Evolutionary conservation across 2,888 invertebrate genomes (phyloP).

Genomic region (Masnerella sp.): DNA sequence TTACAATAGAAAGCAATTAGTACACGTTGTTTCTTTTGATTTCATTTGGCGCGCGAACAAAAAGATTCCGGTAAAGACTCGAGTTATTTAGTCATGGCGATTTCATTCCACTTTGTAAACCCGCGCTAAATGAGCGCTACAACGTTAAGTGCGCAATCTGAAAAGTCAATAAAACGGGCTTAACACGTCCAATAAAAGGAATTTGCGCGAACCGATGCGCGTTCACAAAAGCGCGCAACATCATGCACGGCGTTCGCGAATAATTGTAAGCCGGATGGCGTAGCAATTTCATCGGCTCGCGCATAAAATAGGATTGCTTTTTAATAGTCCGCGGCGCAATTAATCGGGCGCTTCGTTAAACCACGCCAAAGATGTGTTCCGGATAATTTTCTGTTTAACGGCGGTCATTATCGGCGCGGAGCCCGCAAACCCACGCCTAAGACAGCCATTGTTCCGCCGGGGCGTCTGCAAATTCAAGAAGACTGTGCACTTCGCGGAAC

Average conservation of each 20-base stretch:
- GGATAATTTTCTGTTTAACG: constrained; percentile 62
- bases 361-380: constrained; percentile 55
- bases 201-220: constrained; percentile 50
- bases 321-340: constrained; percentile 60
- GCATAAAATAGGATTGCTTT: constrained; percentile 60
- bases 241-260: constrained; percentile 34
- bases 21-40: not conserved
- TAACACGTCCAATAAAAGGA: constrained; percentile 54
- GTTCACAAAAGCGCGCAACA: constrained; percentile 42
- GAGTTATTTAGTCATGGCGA: constrained; percentile 43
- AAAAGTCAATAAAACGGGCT: constrained; percentile 57
- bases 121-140: constrained; percentile 49
- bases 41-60: constrained; percentile 10
- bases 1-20: not conserved
- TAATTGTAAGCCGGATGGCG: constrained; percentile 50
- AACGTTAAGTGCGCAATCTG: constrained; percentile 54
- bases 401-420: constrained; percentile 66
- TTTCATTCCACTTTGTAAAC: constrained; percentile 53
- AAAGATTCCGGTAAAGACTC: constrained; percentile 21
- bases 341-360: constrained; percentile 62
- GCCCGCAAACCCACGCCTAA: constrained; percentile 16
- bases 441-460: constrained; percentile 37
- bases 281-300: constrained; percentile 51
- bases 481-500: constrained; percentile 13
- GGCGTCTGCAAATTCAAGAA: constrained; percentile 23